Conservation (phyloP, 2,113 vertebrate species). For the Bufo bufo region DNA sequence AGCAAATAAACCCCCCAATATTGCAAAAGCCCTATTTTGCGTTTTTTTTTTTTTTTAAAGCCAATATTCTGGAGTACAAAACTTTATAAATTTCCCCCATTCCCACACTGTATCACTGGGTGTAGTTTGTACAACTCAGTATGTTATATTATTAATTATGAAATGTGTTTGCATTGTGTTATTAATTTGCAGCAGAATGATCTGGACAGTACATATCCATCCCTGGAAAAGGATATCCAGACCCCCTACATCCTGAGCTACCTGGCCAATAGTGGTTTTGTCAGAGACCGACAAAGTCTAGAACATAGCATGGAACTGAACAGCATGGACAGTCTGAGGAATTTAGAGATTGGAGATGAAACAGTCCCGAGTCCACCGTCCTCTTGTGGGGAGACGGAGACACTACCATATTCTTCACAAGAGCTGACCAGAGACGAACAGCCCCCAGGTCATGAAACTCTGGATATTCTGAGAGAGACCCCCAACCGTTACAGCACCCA, state of each 20-base stretch:
- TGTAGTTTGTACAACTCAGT: too few relatives aligned
- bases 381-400: conserved; percentile 63
- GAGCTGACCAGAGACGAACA: conserved; percentile 56
- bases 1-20: too few relatives aligned
- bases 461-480: conserved; percentile 82
- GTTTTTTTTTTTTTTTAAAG: too few relatives aligned
- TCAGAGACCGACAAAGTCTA: conserved; percentile 62
- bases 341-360: conserved; percentile 65
- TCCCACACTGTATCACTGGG: too few relatives aligned
- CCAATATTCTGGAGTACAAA: too few relatives aligned
- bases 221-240: conserved; percentile 66
- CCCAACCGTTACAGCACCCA: background rate
- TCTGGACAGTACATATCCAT: conserved; percentile 67
- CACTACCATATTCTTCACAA: conserved; percentile 57
- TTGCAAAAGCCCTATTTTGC: too few relatives aligned
- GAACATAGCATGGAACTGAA: conserved; percentile 62
- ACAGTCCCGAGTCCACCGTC: conserved; percentile 65
- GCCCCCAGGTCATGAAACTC: conserved; percentile 67
- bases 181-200: conserved; percentile 81
- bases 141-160: too few relatives aligned
- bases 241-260: conserved; percentile 83
- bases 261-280: conserved; percentile 75
- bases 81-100: too few relatives aligned
- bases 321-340: conserved; percentile 67
- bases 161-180: too few relatives aligned